Evolutionary conservation across 2,888 invertebrate species (phyloP).

Genomic region (Drosophila koepferae): DNA sequence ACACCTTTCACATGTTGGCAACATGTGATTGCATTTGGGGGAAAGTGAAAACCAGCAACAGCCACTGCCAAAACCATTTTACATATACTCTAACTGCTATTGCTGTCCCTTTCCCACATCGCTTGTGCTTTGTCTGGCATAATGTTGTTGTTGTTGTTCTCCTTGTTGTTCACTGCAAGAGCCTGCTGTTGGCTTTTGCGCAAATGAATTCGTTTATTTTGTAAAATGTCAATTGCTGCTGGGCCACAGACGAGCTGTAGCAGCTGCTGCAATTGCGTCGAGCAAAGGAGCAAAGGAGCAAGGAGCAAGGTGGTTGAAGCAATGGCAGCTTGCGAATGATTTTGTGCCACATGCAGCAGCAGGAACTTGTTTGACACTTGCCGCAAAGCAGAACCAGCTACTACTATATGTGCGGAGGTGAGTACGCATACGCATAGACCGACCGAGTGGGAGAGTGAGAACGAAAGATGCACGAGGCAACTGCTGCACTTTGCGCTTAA

Average conservation of each 20-base stretch:
- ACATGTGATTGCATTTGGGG: conserved; percentile 77
- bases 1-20: conserved; percentile 80
- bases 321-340: conserved; percentile 45
- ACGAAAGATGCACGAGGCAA: conserved; percentile 20
- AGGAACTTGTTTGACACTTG: conserved; percentile 69
- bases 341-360: conserved; percentile 52
- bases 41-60: conserved; percentile 67
- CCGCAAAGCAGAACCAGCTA: conserved; percentile 37
- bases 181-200: conserved; percentile 65
- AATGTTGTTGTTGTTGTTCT: conserved; percentile 26
- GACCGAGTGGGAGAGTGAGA: not conserved
- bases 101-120: not conserved
- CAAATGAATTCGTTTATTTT: conserved; percentile 81
- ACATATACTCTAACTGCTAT: conserved; percentile 24
- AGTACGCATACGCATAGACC: not conserved
- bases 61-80: conserved; percentile 60
- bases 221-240: conserved; percentile 79
- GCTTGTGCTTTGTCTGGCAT: not conserved
- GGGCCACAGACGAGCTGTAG: conserved; percentile 40
- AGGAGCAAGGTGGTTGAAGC: not conserved
- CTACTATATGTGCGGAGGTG: conserved; percentile 3
- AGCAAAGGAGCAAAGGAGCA: not conserved
- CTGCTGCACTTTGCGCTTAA: conserved; percentile 69
- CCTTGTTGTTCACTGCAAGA: conserved; percentile 22
- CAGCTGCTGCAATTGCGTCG: conserved; percentile 10